A percentile compares a stretch with the other conserved stretches of the same genome.
phyloP scores from a whole-genome alignment of 37 sponge, comb jelly and placozoan genomes.

The Bolinopsis microptera region DNA sequence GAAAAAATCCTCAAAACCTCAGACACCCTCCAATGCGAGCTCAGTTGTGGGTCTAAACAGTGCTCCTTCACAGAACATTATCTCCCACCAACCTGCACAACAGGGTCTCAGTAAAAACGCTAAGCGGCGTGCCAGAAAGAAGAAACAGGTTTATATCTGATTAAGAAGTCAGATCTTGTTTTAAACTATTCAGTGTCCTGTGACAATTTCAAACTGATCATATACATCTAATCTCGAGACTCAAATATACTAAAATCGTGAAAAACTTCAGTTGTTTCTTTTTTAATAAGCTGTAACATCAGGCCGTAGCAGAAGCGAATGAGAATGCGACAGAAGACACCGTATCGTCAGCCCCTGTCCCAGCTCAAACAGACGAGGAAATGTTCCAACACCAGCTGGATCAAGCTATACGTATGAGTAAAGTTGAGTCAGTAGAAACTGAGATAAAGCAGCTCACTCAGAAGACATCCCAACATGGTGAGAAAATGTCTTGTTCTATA shows the following conservation, averaged over 20 bases:
- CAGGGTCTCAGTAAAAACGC: slow-evolving; percentile 41
- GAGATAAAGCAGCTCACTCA: too few relatives aligned
- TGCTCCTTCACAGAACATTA: slow-evolving; percentile 24
- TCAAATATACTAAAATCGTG: too few relatives aligned
- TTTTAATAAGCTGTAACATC: too few relatives aligned
- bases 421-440: too few relatives aligned
- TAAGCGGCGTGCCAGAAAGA: slow-evolving; percentile 25
- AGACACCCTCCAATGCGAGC: neutral
- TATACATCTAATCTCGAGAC: too few relatives aligned
- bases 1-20: slow-evolving; percentile 23
- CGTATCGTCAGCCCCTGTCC: neutral
- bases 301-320: too few relatives aligned
- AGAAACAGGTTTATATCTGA: slow-evolving; percentile 34
- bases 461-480: too few relatives aligned
- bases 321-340: neutral
- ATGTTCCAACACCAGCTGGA: slow-evolving; percentile 8
- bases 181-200: too few relatives aligned
- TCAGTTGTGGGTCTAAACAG: slow-evolving; percentile 4
- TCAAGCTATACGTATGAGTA: neutral
- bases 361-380: neutral
- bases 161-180: too few relatives aligned
- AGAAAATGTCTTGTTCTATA: too few relatives aligned
- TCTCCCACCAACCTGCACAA: neutral
- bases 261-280: too few relatives aligned
- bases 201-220: too few relatives aligned